Percentiles rank a stretch among this genome's conserved stretches.
Conservation (phyloP, 2,113 vertebrate genomes). For the Onychostruthus taczanowskii region DNA sequence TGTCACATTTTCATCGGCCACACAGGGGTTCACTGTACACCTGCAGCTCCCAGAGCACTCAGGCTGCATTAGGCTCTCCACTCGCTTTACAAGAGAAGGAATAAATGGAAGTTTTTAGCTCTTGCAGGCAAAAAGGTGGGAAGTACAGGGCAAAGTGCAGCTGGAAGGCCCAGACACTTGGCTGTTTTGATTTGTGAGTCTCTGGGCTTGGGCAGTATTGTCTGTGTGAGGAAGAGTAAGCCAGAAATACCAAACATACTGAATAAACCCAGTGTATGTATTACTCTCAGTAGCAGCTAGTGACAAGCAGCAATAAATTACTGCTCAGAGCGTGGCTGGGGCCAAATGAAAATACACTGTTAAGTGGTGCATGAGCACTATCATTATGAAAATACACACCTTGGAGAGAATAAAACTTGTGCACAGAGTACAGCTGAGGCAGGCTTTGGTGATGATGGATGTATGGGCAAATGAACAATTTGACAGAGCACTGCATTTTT, state of each 20-base stretch:
- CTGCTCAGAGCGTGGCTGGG: background rate
- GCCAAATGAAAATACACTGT: constrained; percentile 52
- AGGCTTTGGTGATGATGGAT: background rate
- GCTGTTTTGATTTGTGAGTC: constrained; percentile 30
- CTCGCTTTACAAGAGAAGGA: background rate
- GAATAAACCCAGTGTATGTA: background rate
- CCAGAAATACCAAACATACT: constrained; percentile 3
- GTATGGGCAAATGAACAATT: background rate
- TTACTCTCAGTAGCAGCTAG: constrained; percentile 13
- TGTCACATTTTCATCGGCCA: background rate
- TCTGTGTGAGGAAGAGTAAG: background rate
- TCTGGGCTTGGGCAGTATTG: background rate
- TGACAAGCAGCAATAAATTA: constrained; percentile 49
- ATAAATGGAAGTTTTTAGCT: background rate
- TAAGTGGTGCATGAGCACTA: constrained; percentile 25
- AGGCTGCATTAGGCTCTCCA: background rate
- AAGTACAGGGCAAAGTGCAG: background rate
- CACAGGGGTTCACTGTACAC: background rate
- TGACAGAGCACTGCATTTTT: background rate
- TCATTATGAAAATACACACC: constrained; percentile 50
- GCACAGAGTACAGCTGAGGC: background rate
- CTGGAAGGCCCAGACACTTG: background rate
- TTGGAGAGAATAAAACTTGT: background rate
- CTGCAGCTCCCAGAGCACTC: background rate
- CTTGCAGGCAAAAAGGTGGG: background rate